phyloP scores from a whole-genome alignment of 2,888 invertebrate species.

The Drosophila setosimentum region DNA sequence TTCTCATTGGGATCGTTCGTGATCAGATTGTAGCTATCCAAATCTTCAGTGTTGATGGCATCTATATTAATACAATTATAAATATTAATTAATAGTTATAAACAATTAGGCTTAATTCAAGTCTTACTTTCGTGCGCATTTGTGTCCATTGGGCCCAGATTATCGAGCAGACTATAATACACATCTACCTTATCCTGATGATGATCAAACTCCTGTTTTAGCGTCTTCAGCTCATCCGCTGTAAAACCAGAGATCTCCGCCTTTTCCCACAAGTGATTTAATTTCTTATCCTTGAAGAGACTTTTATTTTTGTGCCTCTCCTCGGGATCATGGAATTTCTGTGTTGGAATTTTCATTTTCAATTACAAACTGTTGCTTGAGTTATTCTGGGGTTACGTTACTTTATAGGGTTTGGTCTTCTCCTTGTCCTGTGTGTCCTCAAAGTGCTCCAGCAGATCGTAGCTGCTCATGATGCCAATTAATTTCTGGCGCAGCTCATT shows the following conservation, averaged over 20 bases:
- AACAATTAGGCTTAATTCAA: not conserved
- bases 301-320: slow-evolving; percentile 90
- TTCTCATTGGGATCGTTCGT: slow-evolving; percentile 87
- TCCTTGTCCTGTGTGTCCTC: slow-evolving; percentile 88
- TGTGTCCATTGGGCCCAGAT: slow-evolving; percentile 87
- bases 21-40: slow-evolving; percentile 90
- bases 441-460: slow-evolving; percentile 92
- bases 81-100: not conserved
- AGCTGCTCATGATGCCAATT: slow-evolving; percentile 92
- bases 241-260: slow-evolving; percentile 95
- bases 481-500: slow-evolving; percentile 92
- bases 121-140: slow-evolving; percentile 89
- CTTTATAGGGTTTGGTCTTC: slow-evolving; percentile 84
- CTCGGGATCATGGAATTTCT: slow-evolving; percentile 83
- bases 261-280: slow-evolving; percentile 95
- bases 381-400: slow-evolving; percentile 21
- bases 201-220: slow-evolving; percentile 95
- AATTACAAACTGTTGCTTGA: slow-evolving; percentile 12
- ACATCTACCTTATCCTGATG: slow-evolving; percentile 97
- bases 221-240: slow-evolving; percentile 91
- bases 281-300: slow-evolving; percentile 94
- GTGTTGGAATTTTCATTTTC: not conserved
- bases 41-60: slow-evolving; percentile 90
- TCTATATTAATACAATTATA: slow-evolving; percentile 87
- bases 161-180: slow-evolving; percentile 92